Evolutionary conservation across 1,140 invertebrate genomes (phyloP).

Genomic region (Atta texana): DNA sequence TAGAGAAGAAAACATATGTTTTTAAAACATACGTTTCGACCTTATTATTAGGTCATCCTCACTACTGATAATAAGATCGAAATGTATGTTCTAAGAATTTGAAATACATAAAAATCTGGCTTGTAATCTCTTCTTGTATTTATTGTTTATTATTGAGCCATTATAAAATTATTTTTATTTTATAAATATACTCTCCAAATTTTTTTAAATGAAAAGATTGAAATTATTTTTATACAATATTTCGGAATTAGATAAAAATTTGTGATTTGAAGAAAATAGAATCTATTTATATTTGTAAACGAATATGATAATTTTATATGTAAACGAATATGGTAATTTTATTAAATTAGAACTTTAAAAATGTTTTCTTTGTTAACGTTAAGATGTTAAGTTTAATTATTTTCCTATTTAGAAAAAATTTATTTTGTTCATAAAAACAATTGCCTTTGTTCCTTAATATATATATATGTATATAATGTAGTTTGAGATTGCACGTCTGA

Average conservation of each 20-base stretch:
- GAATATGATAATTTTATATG: neutral
- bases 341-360: neutral
- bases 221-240: neutral
- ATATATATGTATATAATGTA: conserved; percentile 37
- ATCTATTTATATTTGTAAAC: neutral
- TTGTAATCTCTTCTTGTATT: too few relatives aligned
- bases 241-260: neutral
- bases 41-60: too few relatives aligned
- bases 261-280: neutral
- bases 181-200: too few relatives aligned
- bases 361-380: neutral
- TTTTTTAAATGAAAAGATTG: too few relatives aligned
- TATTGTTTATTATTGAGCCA: too few relatives aligned
- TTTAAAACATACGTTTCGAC: too few relatives aligned
- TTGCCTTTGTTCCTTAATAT: conserved; percentile 52
- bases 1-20: too few relatives aligned
- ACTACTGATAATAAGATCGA: too few relatives aligned
- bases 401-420: conserved; percentile 1
- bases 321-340: neutral
- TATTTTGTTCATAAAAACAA: neutral
- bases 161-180: too few relatives aligned
- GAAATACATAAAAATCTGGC: too few relatives aligned
- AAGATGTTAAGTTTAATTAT: neutral
- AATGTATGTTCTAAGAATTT: too few relatives aligned
- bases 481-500: conserved; percentile 4